These are phyloP conservation scores for Rhyacichthys aspro DNA, from an alignment of 2,797 vertebrate genomes.

Conservation along the genomic window DNA sequence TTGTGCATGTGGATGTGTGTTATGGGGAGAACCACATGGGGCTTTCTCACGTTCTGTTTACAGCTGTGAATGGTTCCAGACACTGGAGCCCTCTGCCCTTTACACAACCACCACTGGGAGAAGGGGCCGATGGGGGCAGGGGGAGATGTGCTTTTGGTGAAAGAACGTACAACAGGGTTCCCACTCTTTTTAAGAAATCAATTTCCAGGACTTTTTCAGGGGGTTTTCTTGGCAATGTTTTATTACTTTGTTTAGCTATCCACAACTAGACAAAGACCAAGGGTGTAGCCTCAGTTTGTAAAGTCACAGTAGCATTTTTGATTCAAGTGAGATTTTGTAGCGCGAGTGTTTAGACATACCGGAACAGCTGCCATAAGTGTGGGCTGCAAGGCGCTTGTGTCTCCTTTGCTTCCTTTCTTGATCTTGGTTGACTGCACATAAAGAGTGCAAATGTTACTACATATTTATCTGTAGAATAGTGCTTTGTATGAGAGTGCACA, in stretches of 20 bases:
- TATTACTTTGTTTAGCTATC: too few species aligned
- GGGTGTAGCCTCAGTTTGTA: too few species aligned
- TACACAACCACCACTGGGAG: constrained; percentile 66
- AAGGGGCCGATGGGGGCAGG: not conserved
- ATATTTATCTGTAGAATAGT: not conserved
- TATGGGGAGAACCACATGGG: constrained; percentile 75
- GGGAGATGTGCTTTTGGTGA: constrained; percentile 28
- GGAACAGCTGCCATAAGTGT: constrained; percentile 94
- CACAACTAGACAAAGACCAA: too few species aligned
- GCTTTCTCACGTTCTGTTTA: constrained; percentile 84
- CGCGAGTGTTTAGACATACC: constrained; percentile 41
- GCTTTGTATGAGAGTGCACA: not conserved
- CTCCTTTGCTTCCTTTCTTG: constrained; percentile 95
- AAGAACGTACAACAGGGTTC: constrained; percentile 10
- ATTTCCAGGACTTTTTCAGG: not conserved
- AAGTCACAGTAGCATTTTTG: not conserved
- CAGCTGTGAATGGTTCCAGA: constrained; percentile 80
- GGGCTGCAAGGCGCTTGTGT: constrained; percentile 87
- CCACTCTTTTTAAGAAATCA: not conserved
- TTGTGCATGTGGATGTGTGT: constrained; percentile 43
- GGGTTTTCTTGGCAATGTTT: too few species aligned
- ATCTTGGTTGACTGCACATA: constrained; percentile 91
- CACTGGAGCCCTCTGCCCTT: constrained; percentile 70
- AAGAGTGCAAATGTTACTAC: not conserved
- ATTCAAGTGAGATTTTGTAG: not conserved